phyloP scores from a whole-genome alignment of 2,797 vertebrate species.

The Hippocampus kuda region DNA sequence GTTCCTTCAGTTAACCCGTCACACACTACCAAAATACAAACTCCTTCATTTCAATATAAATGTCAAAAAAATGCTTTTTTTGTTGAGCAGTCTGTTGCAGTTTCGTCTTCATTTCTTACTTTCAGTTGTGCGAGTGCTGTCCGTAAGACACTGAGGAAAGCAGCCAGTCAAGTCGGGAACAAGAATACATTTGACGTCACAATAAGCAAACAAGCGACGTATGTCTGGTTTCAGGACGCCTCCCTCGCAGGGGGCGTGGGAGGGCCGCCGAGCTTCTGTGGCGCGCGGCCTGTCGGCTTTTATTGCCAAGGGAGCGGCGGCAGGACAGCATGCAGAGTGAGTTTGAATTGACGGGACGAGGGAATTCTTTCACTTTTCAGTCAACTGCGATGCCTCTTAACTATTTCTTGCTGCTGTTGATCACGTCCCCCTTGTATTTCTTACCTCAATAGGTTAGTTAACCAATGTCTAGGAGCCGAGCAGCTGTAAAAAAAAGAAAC shows the following conservation, averaged over 20 bases:
- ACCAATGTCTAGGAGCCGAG: neutral
- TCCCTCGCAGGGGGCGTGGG: constrained; percentile 18
- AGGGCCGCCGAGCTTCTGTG: constrained; percentile 21
- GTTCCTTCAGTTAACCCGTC: neutral
- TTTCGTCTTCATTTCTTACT: neutral
- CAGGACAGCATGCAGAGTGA: constrained; percentile 55
- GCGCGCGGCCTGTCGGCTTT: constrained; percentile 15
- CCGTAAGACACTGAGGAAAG: neutral
- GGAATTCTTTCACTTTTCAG: neutral
- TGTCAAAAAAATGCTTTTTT: too few relatives aligned
- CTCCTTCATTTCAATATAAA: neutral
- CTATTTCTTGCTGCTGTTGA: neutral
- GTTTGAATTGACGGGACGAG: constrained; percentile 14
- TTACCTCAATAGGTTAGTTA: neutral
- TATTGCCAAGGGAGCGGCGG: constrained; percentile 7
- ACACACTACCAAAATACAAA: neutral
- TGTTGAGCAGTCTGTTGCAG: too few relatives aligned
- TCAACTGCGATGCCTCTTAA: neutral
- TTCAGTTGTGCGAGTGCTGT: neutral
- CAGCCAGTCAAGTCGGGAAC: neutral
- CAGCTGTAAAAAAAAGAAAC: neutral
- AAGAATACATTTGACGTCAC: neutral
- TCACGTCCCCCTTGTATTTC: neutral
- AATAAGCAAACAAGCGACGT: neutral
- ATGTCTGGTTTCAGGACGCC: constrained; percentile 2